Base-by-base conservation (phyloP, 2,888 invertebrate species). In the Eupsilia transversa region DNA sequence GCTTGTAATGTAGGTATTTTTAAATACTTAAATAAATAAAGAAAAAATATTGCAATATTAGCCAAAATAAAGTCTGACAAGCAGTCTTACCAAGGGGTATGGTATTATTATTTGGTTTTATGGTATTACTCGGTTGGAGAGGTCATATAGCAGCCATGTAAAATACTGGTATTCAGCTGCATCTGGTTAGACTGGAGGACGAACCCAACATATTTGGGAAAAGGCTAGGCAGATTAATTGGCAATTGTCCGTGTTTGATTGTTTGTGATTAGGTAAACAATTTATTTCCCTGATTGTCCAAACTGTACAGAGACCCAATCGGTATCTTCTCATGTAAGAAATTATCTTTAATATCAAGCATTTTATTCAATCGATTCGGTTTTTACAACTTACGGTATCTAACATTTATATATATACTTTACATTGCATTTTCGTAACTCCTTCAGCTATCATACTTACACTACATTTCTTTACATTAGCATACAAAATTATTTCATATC, bases 331-430 rank as follows among this genome's bases (percentile, higher is more conserved):
- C 23, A 12, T 9, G 7, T 5, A 17, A 49, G 2, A 46, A 33
- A 1, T 12, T 1, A 52, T 20, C 3, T n/a, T 14, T 30, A 23
- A 30, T 64, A 43, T 30, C 4, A 65, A 79, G 79, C 10, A 20
- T 35, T 81, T 81, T 79, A 81, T 82, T 81, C 33, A 49, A 71
- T 65, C 67, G 30, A 67, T 60, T 70, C 14, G 35, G 35, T 74
- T 74, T 82, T 74, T 74, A 74, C 60, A 79, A 35, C 49, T 74
- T 59, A 74, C 30, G 0, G 10, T 43, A 23, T n/a, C 17, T 46
- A 33, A 59, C 12, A 41, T 61, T 68, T n/a, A n/a, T n/a, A n/a
- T n/a, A n/a, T n/a, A 46, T 14, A 54, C 33, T 17, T 20, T 33
- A 54, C 4, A 59, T 46, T 54, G 77, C 54, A 68, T 38, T 68